These are phyloP conservation scores for Pogona vitticeps DNA, from an alignment of 2,113 vertebrate genomes.

Conservation along the genomic window DNA sequence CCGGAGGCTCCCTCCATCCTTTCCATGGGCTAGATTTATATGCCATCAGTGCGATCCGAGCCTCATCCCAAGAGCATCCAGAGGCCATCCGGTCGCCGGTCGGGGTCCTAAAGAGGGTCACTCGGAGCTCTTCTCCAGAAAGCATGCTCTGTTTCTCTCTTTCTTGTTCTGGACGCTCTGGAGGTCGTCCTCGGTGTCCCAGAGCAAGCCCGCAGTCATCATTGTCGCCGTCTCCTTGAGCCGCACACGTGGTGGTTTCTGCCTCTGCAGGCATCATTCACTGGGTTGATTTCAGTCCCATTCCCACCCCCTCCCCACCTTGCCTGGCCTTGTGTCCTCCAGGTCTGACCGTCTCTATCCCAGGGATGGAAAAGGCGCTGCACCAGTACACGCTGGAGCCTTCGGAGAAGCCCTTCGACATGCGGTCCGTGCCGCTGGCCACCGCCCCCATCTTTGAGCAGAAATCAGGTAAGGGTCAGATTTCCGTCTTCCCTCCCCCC, in stretches of 20 bases:
- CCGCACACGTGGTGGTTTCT: rapidly evolving
- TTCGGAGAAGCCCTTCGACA: slow-evolving; percentile 93
- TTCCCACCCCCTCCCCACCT: too few species aligned
- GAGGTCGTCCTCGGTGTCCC: background rate
- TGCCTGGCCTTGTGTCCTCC: background rate
- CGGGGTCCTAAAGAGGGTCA: too few species aligned
- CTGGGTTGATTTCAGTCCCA: too few species aligned
- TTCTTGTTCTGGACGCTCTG: too few species aligned
- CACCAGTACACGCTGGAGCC: slow-evolving; percentile 96
- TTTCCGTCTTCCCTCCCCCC: too few species aligned
- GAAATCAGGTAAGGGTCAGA: slow-evolving; percentile 82
- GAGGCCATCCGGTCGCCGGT: too few species aligned
- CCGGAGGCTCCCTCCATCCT: too few species aligned
- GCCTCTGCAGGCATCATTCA: rapidly evolving
- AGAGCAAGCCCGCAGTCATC: background rate
- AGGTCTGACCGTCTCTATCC: slow-evolving; percentile 92
- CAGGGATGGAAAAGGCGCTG: slow-evolving; percentile 94
- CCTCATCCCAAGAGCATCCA: too few species aligned
- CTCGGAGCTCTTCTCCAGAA: too few species aligned
- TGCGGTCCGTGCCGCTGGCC: slow-evolving; percentile 91
- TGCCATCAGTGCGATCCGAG: too few species aligned
- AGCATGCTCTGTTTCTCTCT: too few species aligned
- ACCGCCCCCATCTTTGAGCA: slow-evolving; percentile 87
- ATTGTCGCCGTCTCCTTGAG: background rate
- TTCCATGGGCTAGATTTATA: too few species aligned